phyloP scores from a whole-genome alignment of 2,888 invertebrate species.

The Beris chalybata region DNA sequence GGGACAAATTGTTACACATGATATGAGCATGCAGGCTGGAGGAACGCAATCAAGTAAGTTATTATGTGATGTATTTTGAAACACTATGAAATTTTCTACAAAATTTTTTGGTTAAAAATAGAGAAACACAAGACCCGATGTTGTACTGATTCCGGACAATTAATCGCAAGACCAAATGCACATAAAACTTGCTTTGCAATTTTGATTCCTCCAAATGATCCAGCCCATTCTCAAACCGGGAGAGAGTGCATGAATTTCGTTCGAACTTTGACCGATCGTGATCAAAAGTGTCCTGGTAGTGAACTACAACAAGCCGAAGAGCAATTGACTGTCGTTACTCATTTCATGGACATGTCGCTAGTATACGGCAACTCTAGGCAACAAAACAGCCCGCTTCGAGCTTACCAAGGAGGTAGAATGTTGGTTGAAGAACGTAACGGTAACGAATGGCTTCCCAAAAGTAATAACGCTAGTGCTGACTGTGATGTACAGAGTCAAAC shows the following conservation, averaged over 20 bases:
- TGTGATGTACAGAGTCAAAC: conserved; percentile 66
- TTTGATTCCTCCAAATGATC: conserved; percentile 60
- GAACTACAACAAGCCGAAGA: conserved; percentile 61
- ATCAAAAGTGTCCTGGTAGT: conserved; percentile 61
- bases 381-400: conserved; percentile 67
- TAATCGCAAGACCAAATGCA: conserved; percentile 56
- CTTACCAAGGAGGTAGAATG: conserved; percentile 69
- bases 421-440: conserved; percentile 65
- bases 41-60: conserved; percentile 73
- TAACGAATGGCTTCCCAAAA: conserved; percentile 72
- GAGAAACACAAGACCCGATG: conserved; percentile 64
- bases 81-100: neutral
- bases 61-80: neutral
- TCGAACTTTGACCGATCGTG: conserved; percentile 65
- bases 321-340: conserved; percentile 60
- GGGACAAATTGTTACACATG: conserved; percentile 66
- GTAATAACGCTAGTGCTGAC: conserved; percentile 67
- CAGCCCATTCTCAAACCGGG: conserved; percentile 57
- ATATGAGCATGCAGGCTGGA: conserved; percentile 59
- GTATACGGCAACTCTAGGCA: conserved; percentile 76
- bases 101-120: conserved; percentile 42
- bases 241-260: conserved; percentile 67
- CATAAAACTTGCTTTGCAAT: conserved; percentile 60
- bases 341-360: conserved; percentile 69
- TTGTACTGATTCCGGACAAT: conserved; percentile 63